These are phyloP conservation scores for Ciconia stormi DNA, from an alignment of 2,113 vertebrate genomes.

Conservation along the genomic window DNA sequence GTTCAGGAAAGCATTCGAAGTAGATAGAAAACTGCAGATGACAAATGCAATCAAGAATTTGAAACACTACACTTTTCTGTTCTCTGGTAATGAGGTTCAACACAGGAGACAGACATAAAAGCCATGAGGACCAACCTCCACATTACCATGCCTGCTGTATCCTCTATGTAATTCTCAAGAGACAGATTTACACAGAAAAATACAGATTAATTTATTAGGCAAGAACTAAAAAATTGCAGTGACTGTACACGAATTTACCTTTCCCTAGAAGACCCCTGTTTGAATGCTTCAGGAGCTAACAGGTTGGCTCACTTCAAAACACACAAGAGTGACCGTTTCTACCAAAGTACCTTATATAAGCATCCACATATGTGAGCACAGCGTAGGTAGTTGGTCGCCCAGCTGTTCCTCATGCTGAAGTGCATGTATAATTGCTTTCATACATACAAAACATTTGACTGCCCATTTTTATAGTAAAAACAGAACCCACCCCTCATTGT, in stretches of 20 bases:
- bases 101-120: not conserved
- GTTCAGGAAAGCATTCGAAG: not conserved
- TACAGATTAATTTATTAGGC: not conserved
- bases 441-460: not conserved
- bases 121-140: not conserved
- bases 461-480: not conserved
- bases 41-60: not conserved
- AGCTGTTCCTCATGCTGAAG: not conserved
- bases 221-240: not conserved
- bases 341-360: too few species aligned
- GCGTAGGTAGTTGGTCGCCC: not conserved
- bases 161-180: not conserved
- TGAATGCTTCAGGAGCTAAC: not conserved
- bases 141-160: not conserved
- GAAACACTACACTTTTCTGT: not conserved
- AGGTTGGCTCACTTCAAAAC: not conserved
- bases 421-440: rapidly evolving
- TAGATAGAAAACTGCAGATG: not conserved
- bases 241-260: not conserved
- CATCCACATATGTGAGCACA: not conserved
- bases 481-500: not conserved
- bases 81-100: not conserved
- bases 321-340: not conserved
- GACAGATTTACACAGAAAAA: not conserved
- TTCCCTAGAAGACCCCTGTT: not conserved